Evolutionary conservation across 2,113 vertebrate species (phyloP).

Genomic region (Lates calcarifer): DNA sequence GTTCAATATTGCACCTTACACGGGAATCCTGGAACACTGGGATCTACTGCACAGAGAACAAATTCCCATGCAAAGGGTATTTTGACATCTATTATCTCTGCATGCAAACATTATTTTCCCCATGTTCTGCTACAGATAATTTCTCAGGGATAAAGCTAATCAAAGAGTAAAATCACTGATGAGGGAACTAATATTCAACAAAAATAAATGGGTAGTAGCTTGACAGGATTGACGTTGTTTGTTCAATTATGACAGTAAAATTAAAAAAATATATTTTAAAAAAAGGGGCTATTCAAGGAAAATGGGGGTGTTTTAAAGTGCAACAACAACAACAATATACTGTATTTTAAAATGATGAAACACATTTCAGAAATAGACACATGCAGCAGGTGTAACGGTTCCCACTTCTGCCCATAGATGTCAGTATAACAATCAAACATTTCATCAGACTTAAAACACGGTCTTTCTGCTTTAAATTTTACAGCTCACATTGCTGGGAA

Average conservation of each 20-base stretch:
- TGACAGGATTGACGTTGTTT: neutral
- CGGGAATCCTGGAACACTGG: neutral
- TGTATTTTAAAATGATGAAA: neutral
- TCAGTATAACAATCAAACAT: slow-evolving; percentile 11
- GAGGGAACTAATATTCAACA: neutral
- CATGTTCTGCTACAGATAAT: neutral
- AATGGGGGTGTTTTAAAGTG: slow-evolving; percentile 24
- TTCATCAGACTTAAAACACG: neutral
- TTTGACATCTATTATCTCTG: neutral
- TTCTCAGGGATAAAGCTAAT: neutral
- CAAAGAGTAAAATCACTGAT: neutral
- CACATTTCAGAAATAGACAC: neutral
- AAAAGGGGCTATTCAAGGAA: neutral
- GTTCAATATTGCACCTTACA: slow-evolving; percentile 19
- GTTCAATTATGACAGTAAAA: neutral
- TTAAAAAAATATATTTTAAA: neutral
- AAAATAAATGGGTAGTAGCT: neutral
- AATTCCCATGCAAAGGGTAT: neutral
- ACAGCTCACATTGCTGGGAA: neutral
- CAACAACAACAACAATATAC: slow-evolving; percentile 5
- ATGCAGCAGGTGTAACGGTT: slow-evolving; percentile 3
- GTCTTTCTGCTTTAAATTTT: neutral
- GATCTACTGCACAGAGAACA: neutral
- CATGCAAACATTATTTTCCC: neutral
- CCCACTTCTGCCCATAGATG: neutral